These are phyloP conservation scores for Pseudotriccus pelzelni DNA, from an alignment of 2,797 vertebrate species.

Conservation along the genomic window DNA sequence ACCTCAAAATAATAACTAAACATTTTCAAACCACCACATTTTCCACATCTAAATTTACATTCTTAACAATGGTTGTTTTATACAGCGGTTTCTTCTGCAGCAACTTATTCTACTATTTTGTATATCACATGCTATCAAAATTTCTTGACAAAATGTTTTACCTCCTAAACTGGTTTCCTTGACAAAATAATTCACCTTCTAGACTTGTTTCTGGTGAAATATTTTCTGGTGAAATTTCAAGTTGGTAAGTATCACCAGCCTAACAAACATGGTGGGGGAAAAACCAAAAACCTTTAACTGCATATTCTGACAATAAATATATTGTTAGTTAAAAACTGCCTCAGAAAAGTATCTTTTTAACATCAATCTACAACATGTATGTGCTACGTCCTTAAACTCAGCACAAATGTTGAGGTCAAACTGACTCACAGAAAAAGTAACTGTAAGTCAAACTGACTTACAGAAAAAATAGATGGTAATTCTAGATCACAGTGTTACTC, in stretches of 20 bases:
- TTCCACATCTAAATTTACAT: neutral
- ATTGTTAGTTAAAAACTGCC: neutral
- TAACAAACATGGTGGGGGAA: neutral
- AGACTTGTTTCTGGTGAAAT: neutral
- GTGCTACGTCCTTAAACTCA: neutral
- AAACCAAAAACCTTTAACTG: neutral
- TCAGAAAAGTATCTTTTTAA: neutral
- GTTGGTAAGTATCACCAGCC: neutral
- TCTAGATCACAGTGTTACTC: neutral
- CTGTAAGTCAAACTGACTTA: no score
- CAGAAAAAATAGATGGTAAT: fast-evolving
- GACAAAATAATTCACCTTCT: neutral
- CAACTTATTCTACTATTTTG: neutral
- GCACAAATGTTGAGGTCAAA: neutral
- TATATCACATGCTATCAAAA: neutral
- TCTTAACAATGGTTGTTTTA: neutral
- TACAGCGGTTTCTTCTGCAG: neutral
- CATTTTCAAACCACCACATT: neutral
- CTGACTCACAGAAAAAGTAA: neutral
- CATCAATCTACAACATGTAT: neutral
- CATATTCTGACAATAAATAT: neutral
- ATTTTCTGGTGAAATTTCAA: neutral
- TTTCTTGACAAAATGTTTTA: neutral
- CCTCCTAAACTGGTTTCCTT: neutral
- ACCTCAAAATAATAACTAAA: neutral